phyloP scores from a whole-genome alignment of 2,113 vertebrate genomes.

The Stigmatopora argus region DNA sequence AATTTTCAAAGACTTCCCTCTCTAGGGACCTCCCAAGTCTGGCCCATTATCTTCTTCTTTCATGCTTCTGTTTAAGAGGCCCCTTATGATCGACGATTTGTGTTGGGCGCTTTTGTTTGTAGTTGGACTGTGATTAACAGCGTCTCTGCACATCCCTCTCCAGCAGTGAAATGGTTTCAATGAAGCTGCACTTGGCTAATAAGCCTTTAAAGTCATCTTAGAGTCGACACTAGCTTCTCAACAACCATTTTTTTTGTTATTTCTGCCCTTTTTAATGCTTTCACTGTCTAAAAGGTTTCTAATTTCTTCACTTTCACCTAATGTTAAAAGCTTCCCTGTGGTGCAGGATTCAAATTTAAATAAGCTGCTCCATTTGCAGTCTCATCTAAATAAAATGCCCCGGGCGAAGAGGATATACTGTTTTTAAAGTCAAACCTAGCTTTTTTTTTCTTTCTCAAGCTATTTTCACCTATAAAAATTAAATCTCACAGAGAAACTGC shows the following conservation, averaged over 20 bases:
- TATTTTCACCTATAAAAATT: background rate
- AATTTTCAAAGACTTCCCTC: constrained; percentile 53
- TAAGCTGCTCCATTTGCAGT: background rate
- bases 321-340: background rate
- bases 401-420: background rate
- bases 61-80: constrained; percentile 47
- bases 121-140: constrained; percentile 48
- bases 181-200: constrained; percentile 12
- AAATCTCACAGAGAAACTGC: background rate
- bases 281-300: background rate
- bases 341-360: background rate
- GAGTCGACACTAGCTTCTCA: background rate
- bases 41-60: constrained; percentile 51
- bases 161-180: constrained; percentile 22
- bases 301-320: background rate
- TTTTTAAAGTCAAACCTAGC: background rate
- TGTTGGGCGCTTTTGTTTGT: constrained; percentile 53
- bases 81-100: constrained; percentile 53
- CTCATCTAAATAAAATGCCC: constrained; percentile 1
- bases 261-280: background rate
- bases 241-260: background rate
- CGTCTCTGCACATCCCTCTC: constrained; percentile 23
- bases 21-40: constrained; percentile 60
- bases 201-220: background rate
- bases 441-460: background rate